Evolutionary conservation across 2,113 vertebrate genomes (phyloP).

Genomic region (Sula dactylatra): DNA sequence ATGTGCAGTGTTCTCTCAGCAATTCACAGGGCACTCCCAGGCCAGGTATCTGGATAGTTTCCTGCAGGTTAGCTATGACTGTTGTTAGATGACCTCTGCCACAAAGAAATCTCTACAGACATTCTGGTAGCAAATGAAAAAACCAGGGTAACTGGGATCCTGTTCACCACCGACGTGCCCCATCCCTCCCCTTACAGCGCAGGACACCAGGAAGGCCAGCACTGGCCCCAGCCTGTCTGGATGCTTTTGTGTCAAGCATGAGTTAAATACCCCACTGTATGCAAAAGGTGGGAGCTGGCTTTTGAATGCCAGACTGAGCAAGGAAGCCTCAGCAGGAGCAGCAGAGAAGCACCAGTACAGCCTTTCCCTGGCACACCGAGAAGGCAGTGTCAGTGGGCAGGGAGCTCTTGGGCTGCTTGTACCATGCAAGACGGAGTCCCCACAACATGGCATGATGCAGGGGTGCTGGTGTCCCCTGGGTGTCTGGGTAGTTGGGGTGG

Average conservation of each 20-base stretch:
- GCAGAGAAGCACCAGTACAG: too few species aligned
- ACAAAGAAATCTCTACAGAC: conserved; percentile 53
- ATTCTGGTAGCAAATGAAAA: conserved; percentile 46
- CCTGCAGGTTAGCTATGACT: conserved; percentile 67
- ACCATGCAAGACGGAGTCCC: too few species aligned
- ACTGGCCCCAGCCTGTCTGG: neutral
- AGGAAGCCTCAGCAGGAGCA: too few species aligned
- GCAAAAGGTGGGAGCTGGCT: too few species aligned
- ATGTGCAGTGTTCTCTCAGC: neutral
- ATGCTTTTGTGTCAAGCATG: neutral
- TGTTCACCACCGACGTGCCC: neutral
- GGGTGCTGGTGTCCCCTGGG: too few species aligned
- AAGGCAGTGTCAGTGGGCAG: too few species aligned
- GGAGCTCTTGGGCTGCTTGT: too few species aligned
- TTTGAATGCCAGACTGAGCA: too few species aligned
- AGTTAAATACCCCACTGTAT: too few species aligned
- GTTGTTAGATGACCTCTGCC: conserved; percentile 28
- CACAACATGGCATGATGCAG: too few species aligned
- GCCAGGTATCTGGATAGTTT: conserved; percentile 62
- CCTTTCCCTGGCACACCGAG: too few species aligned
- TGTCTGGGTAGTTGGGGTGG: too few species aligned
- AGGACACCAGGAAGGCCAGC: neutral
- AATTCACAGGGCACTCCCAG: conserved; percentile 59
- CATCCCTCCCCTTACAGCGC: neutral
- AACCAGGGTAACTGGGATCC: conserved; percentile 47